Evolutionary conservation across 1,140 invertebrate genomes (phyloP), one percentile per base, ranked within the genome.

Genomic region (Muscidifurax raptorellus): DNA sequence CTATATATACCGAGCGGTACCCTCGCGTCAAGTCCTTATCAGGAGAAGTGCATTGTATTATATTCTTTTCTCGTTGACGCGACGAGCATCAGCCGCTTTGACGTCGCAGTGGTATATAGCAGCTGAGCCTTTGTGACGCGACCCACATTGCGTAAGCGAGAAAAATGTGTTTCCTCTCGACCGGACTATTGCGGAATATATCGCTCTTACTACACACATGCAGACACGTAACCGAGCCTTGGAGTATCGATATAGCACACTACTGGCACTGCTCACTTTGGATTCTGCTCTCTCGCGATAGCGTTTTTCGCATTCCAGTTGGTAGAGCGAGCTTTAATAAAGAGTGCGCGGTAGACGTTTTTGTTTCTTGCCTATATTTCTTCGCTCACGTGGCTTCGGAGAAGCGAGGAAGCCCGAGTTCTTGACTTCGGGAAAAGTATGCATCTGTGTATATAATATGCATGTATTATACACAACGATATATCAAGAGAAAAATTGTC

Each of bases 131-230:
- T 80, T 80, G 79, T 72, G 79, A 80, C 66, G 67, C 79, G 81
- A 82, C 81, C 81, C 81, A 82, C 47, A 76, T 82, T 82, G 81
- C 81, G 81, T 76, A 75, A 76, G 59, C 59, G 52, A 67, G 52
- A 82, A 76, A 76, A 82, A 67, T 32, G 28, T 72, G 30, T 32
- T 13, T 75, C 40, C 25, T 47, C 36, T 27, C 15, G 40, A 59
- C 52, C 22, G 52, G 18, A n/a, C 52, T n/a, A 59, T 22, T 59
- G n/a, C 22, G 52, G 18, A n/a, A n/a, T 59, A 59, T n/a, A 7
- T 18, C 52, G 18, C 52, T 15, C 12, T 5, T 1, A 12, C 12
- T 1, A 52, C 71, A 28, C 18, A 18, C 36, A 81, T 2, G 59
- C n/a, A 52, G 10, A 44, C 36, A 12, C 1, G 2, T 69, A 44